Evolutionary conservation across 2,888 invertebrate species (phyloP), one percentile per base, ranked within the genome.

Genomic region (Lasioglossum figueresi): DNA sequence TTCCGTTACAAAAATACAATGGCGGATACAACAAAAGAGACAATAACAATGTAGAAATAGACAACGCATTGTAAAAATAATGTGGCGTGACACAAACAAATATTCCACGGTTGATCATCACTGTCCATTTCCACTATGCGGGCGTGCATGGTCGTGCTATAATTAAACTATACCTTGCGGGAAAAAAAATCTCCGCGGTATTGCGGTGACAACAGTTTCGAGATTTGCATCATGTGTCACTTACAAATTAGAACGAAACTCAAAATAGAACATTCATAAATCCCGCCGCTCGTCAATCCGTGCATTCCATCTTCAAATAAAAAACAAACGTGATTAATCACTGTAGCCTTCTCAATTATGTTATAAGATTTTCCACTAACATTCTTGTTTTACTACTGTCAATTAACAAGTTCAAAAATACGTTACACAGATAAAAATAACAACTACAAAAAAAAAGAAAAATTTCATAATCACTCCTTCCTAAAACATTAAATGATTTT

Each of bases 91-190:
- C 74, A 45, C 34, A 83, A 80, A 83, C 79, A 88, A 84, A 78
- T 40, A 43, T 37, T 63, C 34, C 40, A 66, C 43, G 56, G 76
- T 72, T 63, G 79, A 73, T 59, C 40, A 34, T 71, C 63, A 66
- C 48, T 80, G 63, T 84, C 77, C 82, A 63, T 48, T 86, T 85
- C 70, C 40, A 81, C 81, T 74, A 76, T 70, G 80, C 81, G 84
- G 83, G 85, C 85, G 86, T 83, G 75, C 83, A 84, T 63, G 80
- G 80, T 74, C 80, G 85, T 78, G 88, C 91, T 92, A 92, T 91
- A 89, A 92, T 91, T 92, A 92, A 90, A 90, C 88, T 76, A 63
- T 81, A 84, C 84, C 80, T 88, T 88, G 86, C 78, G 77, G 80
- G 73, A 88, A 79, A 84, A 77, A 83, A 82, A 83, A 86, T 79